Conservation (phyloP, 2,888 invertebrate genomes). For the Rhingia campestris region DNA sequence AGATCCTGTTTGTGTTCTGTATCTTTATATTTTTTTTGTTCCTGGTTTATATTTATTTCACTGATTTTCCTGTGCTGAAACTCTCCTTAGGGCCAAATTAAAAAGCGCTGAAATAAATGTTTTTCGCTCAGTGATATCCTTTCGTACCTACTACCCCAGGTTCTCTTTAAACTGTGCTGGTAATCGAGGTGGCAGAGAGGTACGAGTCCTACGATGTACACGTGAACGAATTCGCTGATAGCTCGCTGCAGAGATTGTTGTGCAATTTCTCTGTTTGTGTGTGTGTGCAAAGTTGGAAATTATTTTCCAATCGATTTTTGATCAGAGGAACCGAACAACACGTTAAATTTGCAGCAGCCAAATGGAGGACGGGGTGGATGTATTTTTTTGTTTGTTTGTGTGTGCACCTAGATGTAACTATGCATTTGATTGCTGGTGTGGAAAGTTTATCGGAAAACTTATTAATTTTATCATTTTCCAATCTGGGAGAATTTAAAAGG, state of each 20-base stretch:
- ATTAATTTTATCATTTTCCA: conserved; percentile 73
- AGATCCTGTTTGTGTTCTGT: conserved; percentile 67
- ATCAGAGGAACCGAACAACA: conserved; percentile 60
- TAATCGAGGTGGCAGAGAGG: conserved; percentile 10
- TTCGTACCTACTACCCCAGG: conserved; percentile 38
- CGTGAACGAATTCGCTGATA: conserved; percentile 72
- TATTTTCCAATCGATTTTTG: conserved; percentile 73
- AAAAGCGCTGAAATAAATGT: conserved; percentile 73
- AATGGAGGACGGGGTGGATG: not conserved
- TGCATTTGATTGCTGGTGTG: conserved; percentile 46
- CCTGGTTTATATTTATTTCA: conserved; percentile 36
- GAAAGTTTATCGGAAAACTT: conserved; percentile 49
- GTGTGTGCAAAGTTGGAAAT: conserved; percentile 67
- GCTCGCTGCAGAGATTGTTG: conserved; percentile 68
- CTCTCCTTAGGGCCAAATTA: conserved; percentile 71
- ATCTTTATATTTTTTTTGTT: conserved; percentile 15
- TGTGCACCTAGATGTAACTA: conserved; percentile 18
- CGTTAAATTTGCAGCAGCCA: conserved; percentile 36
- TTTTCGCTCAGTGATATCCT: conserved; percentile 63
- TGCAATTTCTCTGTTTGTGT: conserved; percentile 46
- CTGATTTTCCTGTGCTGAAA: conserved; percentile 70
- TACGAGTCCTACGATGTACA: conserved; percentile 44
- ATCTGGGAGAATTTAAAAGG: conserved; percentile 56
- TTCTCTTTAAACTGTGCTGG: conserved; percentile 24
- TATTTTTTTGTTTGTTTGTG: not conserved